phyloP scores from a whole-genome alignment of 2,888 invertebrate genomes.

The Tanypteryx hageni region DNA sequence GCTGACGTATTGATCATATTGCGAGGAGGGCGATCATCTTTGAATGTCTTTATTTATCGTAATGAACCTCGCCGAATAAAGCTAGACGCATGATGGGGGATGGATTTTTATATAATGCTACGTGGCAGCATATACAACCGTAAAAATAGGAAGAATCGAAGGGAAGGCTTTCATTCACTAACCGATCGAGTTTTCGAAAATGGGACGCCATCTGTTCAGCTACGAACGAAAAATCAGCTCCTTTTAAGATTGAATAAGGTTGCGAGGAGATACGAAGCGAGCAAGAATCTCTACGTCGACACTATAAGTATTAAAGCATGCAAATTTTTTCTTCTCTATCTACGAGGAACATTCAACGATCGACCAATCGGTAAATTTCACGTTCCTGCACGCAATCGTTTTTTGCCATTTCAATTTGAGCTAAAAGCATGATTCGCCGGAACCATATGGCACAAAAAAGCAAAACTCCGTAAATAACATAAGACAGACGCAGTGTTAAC shows the following conservation, averaged over 20 bases:
- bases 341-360: not conserved
- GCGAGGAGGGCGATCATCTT: too few relatives aligned
- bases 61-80: not conserved
- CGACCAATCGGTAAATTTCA: too few relatives aligned
- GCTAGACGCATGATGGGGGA: not conserved
- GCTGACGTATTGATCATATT: too few relatives aligned
- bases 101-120: not conserved
- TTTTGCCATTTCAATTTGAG: too few relatives aligned
- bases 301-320: not conserved
- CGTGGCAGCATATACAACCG: not conserved
- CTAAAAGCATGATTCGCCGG: too few relatives aligned
- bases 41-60: too few relatives aligned
- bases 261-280: not conserved
- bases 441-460: too few relatives aligned
- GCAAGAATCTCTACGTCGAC: not conserved
- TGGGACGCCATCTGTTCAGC: not conserved
- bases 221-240: conserved; percentile 6
- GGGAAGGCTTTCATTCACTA: not conserved
- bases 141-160: conserved; percentile 4
- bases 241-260: not conserved
- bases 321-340: not conserved
- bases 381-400: too few relatives aligned
- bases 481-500: too few relatives aligned
- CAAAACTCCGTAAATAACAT: too few relatives aligned
- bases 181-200: not conserved